phyloP scores from a whole-genome alignment of 2,113 vertebrate species.

The Lagopus muta region DNA sequence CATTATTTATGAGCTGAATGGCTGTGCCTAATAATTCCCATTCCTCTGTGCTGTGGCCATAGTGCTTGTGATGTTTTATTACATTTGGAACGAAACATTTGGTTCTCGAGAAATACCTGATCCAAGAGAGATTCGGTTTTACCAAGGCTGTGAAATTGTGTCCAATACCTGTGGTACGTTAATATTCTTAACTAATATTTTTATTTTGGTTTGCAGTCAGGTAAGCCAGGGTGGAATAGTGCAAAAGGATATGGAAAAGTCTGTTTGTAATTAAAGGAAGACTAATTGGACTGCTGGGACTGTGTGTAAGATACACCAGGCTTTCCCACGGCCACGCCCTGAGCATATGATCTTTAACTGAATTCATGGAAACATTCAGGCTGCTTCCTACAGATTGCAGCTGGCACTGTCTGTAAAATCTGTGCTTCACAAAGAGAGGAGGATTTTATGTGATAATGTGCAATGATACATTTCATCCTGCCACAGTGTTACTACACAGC shows the following conservation, averaged over 20 bases:
- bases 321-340: slow-evolving; percentile 68
- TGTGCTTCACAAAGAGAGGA: neutral
- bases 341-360: slow-evolving; percentile 61
- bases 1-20: neutral
- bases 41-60: neutral
- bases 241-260: slow-evolving; percentile 67
- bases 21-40: neutral
- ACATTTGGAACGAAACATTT: neutral
- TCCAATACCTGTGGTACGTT: neutral
- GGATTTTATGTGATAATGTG: neutral
- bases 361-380: slow-evolving; percentile 53
- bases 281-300: slow-evolving; percentile 60
- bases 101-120: neutral
- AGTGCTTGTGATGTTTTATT: neutral
- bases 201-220: slow-evolving; percentile 50
- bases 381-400: slow-evolving; percentile 52
- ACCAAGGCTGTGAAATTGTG: neutral
- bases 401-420: slow-evolving; percentile 19
- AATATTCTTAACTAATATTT: neutral
- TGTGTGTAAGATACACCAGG: slow-evolving; percentile 19
- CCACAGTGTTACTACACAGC: neutral
- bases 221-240: slow-evolving; percentile 25
- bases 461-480: neutral
- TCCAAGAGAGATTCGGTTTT: neutral
- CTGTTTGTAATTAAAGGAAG: slow-evolving; percentile 64